A percentile compares a stretch with the other conserved stretches of the same genome.
These are phyloP conservation scores for Chrysogorgia sp. DNA, from an alignment of 92 coral and sea anemone genomes.

Conservation along the genomic window DNA sequence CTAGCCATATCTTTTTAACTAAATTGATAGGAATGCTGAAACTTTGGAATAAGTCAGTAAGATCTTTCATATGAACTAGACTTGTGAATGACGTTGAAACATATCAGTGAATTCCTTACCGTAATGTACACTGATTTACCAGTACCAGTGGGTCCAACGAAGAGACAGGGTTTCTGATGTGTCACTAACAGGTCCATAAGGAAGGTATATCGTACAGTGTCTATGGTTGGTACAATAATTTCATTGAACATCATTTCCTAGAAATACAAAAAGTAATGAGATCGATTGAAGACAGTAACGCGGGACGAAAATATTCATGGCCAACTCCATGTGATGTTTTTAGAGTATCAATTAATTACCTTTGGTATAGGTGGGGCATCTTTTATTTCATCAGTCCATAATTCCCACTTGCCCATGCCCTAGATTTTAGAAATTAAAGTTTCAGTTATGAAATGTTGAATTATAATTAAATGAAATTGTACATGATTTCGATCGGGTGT, in stretches of 20 bases:
- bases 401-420: slow-evolving; percentile 99
- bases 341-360: slow-evolving; percentile 50
- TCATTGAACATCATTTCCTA: slow-evolving; percentile 99
- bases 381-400: slow-evolving; percentile 98
- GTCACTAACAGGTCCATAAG: slow-evolving; percentile 88
- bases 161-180: slow-evolving; percentile 89
- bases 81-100: too few relatives aligned
- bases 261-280: slow-evolving; percentile 6
- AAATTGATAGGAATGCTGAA: too few relatives aligned
- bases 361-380: slow-evolving; percentile 99
- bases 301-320: not conserved
- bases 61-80: too few relatives aligned
- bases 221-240: slow-evolving; percentile 95
- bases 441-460: too few relatives aligned
- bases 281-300: too few relatives aligned
- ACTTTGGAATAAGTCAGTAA: too few relatives aligned
- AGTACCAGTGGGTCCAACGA: slow-evolving; percentile 99
- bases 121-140: slow-evolving; percentile 98
- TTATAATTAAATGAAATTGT: too few relatives aligned
- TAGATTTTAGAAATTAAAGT: slow-evolving; percentile 40
- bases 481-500: too few relatives aligned
- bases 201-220: slow-evolving; percentile 95
- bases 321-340: not conserved
- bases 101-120: slow-evolving; percentile 71
- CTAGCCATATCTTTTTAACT: too few relatives aligned